These are phyloP conservation scores for Bucco capensis DNA, from an alignment of 2,113 vertebrate genomes.

Conservation along the genomic window DNA sequence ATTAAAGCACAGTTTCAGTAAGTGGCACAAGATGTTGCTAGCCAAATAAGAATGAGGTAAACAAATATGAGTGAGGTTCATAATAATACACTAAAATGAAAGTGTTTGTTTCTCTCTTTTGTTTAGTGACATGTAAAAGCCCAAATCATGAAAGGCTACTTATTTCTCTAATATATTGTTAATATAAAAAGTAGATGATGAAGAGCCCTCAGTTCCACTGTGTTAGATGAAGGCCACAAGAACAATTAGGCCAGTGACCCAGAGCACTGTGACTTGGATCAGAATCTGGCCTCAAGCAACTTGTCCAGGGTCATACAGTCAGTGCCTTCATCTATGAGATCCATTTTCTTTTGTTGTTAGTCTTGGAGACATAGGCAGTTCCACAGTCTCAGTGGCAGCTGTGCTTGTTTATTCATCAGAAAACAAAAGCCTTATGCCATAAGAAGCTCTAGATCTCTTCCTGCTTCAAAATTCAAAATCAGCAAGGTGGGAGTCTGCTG, in stretches of 20 bases:
- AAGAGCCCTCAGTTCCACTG: background rate
- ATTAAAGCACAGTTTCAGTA: background rate
- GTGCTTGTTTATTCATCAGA: background rate
- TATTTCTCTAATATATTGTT: background rate
- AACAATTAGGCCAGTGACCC: conserved; percentile 26
- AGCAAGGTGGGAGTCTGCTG: background rate
- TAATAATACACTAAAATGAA: background rate
- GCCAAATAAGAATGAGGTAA: background rate
- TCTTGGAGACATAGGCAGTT: background rate
- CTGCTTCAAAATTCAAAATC: background rate
- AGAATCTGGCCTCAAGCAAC: conserved; percentile 12
- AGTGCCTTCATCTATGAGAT: conserved; percentile 1
- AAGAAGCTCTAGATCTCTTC: background rate
- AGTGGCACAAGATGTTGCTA: background rate
- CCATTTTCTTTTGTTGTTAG: background rate
- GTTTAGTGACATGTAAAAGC: background rate
- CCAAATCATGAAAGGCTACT: background rate
- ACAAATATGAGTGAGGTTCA: background rate
- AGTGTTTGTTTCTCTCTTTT: background rate
- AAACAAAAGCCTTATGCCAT: background rate
- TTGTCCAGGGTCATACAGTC: background rate
- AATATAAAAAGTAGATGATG: background rate
- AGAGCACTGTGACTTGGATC: background rate
- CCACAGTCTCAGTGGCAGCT: background rate
- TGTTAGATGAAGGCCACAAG: background rate